phyloP scores from a whole-genome alignment of 1,140 invertebrate species.

The Procambarus clarkii region DNA sequence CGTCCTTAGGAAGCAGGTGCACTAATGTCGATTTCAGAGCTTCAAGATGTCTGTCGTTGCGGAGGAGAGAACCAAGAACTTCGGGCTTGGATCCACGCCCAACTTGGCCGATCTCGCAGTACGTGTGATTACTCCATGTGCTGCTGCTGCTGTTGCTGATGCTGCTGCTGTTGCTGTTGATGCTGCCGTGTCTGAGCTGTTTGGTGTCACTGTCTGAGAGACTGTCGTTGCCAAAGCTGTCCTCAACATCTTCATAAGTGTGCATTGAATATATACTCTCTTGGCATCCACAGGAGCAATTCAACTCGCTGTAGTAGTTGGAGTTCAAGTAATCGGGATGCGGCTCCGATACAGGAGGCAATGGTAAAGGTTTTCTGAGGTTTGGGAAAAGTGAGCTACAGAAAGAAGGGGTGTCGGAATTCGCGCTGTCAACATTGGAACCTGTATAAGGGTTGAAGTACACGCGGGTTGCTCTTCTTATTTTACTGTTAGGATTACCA shows the following conservation, averaged over 20 bases:
- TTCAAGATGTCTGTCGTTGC: slow-evolving; percentile 40
- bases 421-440: neutral
- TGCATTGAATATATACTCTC: neutral
- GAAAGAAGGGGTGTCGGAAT: too few species aligned
- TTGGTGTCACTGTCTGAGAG: neutral
- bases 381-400: neutral
- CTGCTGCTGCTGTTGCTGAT: slow-evolving; percentile 7
- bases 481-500: neutral
- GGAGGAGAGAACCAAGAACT: slow-evolving; percentile 43
- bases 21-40: slow-evolving; percentile 52
- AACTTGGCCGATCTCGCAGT: slow-evolving; percentile 56
- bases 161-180: neutral
- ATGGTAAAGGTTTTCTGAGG: slow-evolving; percentile 4
- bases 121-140: slow-evolving; percentile 39
- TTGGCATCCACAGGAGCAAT: slow-evolving; percentile 46
- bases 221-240: slow-evolving; percentile 2
- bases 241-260: slow-evolving; percentile 51
- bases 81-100: slow-evolving; percentile 49
- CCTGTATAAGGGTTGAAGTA: slow-evolving; percentile 1
- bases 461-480: neutral
- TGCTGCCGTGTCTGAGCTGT: neutral
- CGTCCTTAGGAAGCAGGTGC: slow-evolving; percentile 54
- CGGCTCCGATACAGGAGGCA: neutral
- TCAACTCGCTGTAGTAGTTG: slow-evolving; percentile 49
- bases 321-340: slow-evolving; percentile 5